A percentile compares a stretch with the other conserved stretches of the same genome.
Conservation (phyloP, 2,888 invertebrate genomes). For the Drosophila melanosoma region DNA sequence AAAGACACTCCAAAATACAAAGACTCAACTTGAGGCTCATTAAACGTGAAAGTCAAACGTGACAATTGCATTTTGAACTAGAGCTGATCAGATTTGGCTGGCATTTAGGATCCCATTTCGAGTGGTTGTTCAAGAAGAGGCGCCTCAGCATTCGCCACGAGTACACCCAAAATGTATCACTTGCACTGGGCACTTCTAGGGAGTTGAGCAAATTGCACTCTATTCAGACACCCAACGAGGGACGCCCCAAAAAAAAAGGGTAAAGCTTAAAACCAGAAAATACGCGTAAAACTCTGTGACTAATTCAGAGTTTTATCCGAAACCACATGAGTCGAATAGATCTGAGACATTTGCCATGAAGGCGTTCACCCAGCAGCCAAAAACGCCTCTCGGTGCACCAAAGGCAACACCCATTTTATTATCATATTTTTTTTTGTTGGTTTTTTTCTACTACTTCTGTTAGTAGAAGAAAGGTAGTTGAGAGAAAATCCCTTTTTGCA, state of each 20-base stretch:
- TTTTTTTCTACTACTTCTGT: conserved; percentile 6
- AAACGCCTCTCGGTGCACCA: conserved; percentile 61
- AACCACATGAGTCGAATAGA: conserved; percentile 41
- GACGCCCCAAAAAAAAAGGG: conserved; percentile 45
- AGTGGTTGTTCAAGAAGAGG: conserved; percentile 1
- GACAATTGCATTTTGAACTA: conserved; percentile 40
- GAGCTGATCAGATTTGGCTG: conserved; percentile 40
- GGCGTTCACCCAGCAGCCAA: conserved; percentile 52
- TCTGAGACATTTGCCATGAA: background rate
- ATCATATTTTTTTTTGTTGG: conserved; percentile 11
- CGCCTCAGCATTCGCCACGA: conserved; percentile 56
- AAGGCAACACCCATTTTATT: conserved; percentile 52
- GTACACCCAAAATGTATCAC: conserved; percentile 59
- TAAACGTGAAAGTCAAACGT: conserved; percentile 1
- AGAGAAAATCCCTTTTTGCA: conserved; percentile 27
- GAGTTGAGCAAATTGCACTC: conserved; percentile 63
- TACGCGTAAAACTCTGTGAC: conserved; percentile 36
- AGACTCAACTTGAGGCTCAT: background rate
- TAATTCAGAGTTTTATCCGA: conserved; percentile 28
- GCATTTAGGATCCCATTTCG: background rate
- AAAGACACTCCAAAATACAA: background rate
- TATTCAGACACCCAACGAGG: conserved; percentile 31
- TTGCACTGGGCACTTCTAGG: background rate
- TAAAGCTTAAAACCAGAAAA: background rate
- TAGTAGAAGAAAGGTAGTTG: background rate